Conservation (phyloP, 1,140 invertebrate genomes). For the Brachionus rotundiformis region DNA sequence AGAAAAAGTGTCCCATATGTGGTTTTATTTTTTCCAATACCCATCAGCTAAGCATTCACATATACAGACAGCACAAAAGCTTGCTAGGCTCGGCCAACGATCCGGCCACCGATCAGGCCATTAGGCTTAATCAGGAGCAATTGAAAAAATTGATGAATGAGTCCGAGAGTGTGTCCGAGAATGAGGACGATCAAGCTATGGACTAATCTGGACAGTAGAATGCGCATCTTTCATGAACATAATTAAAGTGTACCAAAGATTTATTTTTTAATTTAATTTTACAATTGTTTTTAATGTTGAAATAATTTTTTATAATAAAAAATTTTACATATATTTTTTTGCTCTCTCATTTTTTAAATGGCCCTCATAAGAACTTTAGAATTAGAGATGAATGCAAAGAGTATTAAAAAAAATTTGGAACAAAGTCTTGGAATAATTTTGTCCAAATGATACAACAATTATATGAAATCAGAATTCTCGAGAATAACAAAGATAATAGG, state of each 20-base stretch:
- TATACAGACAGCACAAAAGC: conserved; percentile 13
- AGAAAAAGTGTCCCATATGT: conserved; percentile 49
- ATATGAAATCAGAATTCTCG: too few relatives aligned
- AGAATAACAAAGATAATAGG: too few relatives aligned
- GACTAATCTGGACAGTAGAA: too few relatives aligned
- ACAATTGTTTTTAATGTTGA: neutral
- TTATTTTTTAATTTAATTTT: neutral
- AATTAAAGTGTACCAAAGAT: neutral
- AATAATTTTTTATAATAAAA: neutral
- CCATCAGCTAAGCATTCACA: conserved; percentile 43
- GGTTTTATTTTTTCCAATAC: conserved; percentile 5
- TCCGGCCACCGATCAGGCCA: neutral
- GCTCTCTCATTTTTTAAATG: neutral
- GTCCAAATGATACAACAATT: too few relatives aligned
- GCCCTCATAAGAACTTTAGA: too few relatives aligned
- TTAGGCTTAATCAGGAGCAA: neutral
- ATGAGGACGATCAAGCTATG: neutral
- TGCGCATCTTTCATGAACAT: too few relatives aligned
- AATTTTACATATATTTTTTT: neutral
- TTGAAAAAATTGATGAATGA: neutral
- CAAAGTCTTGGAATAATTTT: too few relatives aligned
- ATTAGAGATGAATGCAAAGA: too few relatives aligned
- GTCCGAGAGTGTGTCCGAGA: neutral
- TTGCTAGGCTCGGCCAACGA: neutral
- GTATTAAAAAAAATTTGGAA: too few relatives aligned